phyloP scores from a whole-genome alignment of 1,140 invertebrate genomes.

The Drosophila nikananu region DNA sequence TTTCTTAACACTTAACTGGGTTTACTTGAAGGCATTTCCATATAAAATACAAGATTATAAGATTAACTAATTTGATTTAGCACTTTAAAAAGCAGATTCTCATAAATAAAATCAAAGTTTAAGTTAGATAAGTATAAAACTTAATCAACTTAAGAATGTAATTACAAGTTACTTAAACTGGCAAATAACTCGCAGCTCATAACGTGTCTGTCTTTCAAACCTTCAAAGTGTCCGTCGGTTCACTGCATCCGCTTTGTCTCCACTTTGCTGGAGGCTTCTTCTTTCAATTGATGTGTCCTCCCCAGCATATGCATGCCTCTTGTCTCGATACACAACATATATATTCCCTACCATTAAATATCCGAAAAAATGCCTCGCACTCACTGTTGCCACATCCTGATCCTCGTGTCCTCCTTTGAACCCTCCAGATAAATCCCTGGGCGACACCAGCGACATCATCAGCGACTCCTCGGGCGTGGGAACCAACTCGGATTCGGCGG shows the following conservation, averaged over 20 bases:
- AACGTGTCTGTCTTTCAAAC: neutral
- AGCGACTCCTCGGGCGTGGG: slow-evolving; percentile 96
- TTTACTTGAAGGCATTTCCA: neutral
- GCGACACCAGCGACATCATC: slow-evolving; percentile 94
- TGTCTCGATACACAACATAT: neutral
- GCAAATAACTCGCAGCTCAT: slow-evolving; percentile 5
- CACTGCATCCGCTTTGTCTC: slow-evolving; percentile 26
- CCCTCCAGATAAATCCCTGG: slow-evolving; percentile 95
- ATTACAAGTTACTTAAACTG: neutral
- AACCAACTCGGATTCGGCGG: slow-evolving; percentile 94
- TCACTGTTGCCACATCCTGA: slow-evolving; percentile 9
- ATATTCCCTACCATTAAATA: neutral
- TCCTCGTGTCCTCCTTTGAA: slow-evolving; percentile 17
- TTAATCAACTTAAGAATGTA: neutral
- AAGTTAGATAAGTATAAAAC: neutral
- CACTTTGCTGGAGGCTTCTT: slow-evolving; percentile 8
- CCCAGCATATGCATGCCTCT: slow-evolving; percentile 23
- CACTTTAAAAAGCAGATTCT: neutral
- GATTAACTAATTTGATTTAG: neutral
- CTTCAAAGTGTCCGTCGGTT: neutral
- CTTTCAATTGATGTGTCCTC: neutral
- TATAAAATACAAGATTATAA: neutral
- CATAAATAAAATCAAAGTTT: neutral
- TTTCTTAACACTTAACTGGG: neutral
- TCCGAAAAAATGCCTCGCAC: neutral